phyloP scores from a whole-genome alignment of 2,113 vertebrate genomes.

The Alaudala cheleensis region DNA sequence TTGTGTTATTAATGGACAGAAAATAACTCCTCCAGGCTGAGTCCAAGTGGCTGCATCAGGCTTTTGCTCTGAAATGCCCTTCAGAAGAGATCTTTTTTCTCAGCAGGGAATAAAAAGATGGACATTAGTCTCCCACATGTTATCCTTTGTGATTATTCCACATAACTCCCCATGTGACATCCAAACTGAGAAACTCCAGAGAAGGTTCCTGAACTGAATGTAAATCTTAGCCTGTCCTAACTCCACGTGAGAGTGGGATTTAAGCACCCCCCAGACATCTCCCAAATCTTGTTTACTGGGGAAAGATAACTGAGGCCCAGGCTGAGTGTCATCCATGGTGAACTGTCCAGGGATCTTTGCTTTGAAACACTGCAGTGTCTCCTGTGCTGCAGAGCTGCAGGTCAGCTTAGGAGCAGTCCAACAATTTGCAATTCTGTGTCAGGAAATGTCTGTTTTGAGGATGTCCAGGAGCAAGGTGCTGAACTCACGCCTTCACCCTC shows the following conservation, averaged over 20 bases:
- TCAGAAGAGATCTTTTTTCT: not conserved
- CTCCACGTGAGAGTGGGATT: not conserved
- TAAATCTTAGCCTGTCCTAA: conserved; percentile 37
- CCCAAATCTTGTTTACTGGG: conserved; percentile 36
- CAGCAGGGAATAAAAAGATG: not conserved
- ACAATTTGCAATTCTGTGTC: not conserved
- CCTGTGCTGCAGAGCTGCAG: not conserved
- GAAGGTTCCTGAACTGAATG: not conserved
- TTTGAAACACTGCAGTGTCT: conserved; percentile 38
- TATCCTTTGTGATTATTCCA: conserved; percentile 6
- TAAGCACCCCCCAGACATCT: not conserved
- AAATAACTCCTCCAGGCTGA: not conserved
- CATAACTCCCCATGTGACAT: not conserved
- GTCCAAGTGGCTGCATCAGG: not conserved
- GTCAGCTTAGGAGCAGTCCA: not conserved
- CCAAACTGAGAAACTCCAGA: conserved; percentile 51
- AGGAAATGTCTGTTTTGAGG: not conserved
- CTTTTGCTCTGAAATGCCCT: not conserved
- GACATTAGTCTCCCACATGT: not conserved
- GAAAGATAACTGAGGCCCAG: conserved; percentile 40
- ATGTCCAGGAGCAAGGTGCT: conserved; percentile 30
- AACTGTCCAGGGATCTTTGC: not conserved
- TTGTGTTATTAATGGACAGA: not conserved
- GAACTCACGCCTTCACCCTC: not conserved
- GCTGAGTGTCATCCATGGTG: not conserved